Evolutionary conservation across 2,797 vertebrate species (phyloP), one percentile per base, ranked within the genome.

Genomic region (Dryobates pubescens): DNA sequence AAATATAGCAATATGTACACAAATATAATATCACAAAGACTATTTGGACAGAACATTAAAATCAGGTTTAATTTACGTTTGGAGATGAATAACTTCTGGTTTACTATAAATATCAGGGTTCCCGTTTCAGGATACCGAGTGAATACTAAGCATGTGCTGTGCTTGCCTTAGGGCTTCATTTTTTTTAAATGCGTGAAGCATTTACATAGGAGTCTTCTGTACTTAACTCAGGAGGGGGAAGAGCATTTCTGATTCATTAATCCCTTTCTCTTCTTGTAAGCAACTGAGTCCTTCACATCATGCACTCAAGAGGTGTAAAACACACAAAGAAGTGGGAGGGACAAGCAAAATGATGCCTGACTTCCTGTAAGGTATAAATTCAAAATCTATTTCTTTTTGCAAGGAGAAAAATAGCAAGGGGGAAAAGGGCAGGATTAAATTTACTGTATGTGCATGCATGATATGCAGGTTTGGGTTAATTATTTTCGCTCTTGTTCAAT

Each of bases 191-290:
- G 83, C 30, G 12, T 95, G 89, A 81, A 92, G 74, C 96, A 94
- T 95, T 96, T 95, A 94, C 94, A 95, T 94, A 95, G 91, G 90
- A 96, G 85, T 91, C 94, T 93, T 96, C 92, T 95, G 89, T 96
- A 94, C 92, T 96, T 94, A 89, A 96, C 95, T 94, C 90, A 82
- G 95, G 86, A 94, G 89, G 93, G 95, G 93, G 93, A 92, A 94
- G 94, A 94, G 94, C 81, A 94, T 96, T 96, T 96, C 92, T 96
- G 88, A 95, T 95, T 95, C 93, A 93, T 94, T 93, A 92, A 96
- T 95, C 90, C 93, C 58, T 76, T 94, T 95, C 94, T 93, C 79
- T 89, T 89, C 90, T 89, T 79, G 70, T 84, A 45, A 96, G 87
- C 90, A 95, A 87, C 82, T 30, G 65, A 45, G 85, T 88, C 94